A percentile compares a stretch with the other conserved stretches of the same genome.
Conservation (phyloP, 2,797 vertebrate species). For the Xiphophorus birchmanni region DNA sequence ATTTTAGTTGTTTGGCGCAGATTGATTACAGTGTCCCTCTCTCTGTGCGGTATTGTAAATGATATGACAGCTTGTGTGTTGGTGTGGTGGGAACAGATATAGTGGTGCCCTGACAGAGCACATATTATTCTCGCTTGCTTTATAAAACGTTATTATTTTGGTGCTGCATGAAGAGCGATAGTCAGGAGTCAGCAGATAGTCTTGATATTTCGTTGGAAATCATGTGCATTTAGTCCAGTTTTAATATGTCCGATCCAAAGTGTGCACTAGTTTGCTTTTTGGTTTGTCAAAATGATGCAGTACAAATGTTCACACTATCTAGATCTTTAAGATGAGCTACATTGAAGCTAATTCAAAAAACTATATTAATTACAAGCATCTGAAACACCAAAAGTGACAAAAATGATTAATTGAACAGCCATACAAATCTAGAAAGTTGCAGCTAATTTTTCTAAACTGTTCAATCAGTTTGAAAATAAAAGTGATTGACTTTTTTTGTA, state of each 20-base stretch:
- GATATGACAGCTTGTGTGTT: conserved; percentile 72
- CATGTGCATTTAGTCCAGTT: background rate
- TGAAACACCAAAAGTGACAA: background rate
- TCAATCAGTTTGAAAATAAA: background rate
- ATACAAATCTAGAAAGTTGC: background rate
- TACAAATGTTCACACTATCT: background rate
- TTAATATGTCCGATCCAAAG: background rate
- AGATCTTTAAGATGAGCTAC: background rate
- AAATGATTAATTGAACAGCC: background rate
- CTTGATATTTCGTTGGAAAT: background rate
- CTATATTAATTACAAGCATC: background rate
- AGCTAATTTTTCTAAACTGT: background rate
- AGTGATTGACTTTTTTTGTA: background rate
- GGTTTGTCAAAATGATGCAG: background rate
- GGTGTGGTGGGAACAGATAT: conserved; percentile 56
- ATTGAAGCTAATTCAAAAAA: background rate
- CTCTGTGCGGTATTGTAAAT: conserved; percentile 67
- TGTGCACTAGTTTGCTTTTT: background rate
- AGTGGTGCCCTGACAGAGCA: conserved; percentile 20
- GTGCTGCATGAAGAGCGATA: conserved; percentile 29
- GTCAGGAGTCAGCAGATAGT: background rate
- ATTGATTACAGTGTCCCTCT: conserved; percentile 59
- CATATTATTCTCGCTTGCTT: conserved; percentile 13
- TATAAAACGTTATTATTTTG: conserved; percentile 33
- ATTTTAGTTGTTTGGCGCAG: conserved; percentile 82